Evolutionary conservation across 2,888 invertebrate genomes (phyloP), one percentile per base, ranked within the genome.

Genomic region (Agrotis clavis): DNA sequence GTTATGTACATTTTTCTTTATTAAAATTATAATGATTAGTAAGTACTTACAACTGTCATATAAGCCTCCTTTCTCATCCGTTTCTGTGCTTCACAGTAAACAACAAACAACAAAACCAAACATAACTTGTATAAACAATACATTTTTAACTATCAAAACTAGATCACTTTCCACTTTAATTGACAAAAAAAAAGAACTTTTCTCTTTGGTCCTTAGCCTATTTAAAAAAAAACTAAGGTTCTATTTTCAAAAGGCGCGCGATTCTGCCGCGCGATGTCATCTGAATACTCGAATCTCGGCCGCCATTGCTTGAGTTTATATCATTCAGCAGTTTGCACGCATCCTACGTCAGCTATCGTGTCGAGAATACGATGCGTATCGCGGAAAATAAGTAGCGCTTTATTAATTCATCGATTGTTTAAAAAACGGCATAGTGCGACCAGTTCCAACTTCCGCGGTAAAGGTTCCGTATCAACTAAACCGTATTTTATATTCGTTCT

Each of bases 301-400:
- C 77, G 82, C 61, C 65, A 67, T 66, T 59, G 79, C 85, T 79
- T 59, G 73, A 79, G 86, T 75, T 83, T 88, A 83, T 84, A 87
- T 84, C 65, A 79, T 78, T 77, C 73, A 71, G 67, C 78, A 64
- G 77, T 68, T 71, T 83, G 75, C 81, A 85, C 81, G 81, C 82
- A 84, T 76, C 59, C 66, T 71, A 75, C 84, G 85, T 74, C 84
- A 79, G 51, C 47, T 59, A n/a, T 69, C 74, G 74, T 71, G 79
- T 79, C 53, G 65, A 67, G 82, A 82, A 79, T 82, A 65, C 70
- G 67, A 67, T 66, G 56, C 48, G 51, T 67, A 66, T 73, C 56
- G 63, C 71, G 82, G 80, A 72, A 81, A 81, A 77, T 64, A 19
- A 18, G 19, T 63, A 50, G n/a, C 61, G 18, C 19, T 16, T 57